Conservation (phyloP, 1,140 invertebrate species). For the Heliothis subflexa region DNA sequence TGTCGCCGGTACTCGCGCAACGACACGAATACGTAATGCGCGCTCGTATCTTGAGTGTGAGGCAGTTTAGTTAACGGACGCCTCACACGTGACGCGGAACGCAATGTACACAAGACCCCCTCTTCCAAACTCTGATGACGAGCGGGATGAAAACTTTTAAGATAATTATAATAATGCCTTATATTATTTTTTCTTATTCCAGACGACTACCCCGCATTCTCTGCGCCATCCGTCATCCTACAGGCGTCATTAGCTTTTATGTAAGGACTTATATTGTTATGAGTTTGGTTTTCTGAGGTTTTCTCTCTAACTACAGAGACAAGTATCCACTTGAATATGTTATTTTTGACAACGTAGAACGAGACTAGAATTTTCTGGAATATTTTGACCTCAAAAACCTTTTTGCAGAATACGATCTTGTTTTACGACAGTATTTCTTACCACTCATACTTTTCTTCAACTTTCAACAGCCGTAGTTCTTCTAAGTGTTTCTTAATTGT, state of each 20-base stretch:
- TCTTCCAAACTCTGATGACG: constrained; percentile 31
- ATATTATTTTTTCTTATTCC: constrained; percentile 17
- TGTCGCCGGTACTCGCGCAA: constrained; percentile 32
- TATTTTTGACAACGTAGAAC: constrained; percentile 21
- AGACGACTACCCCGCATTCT: constrained; percentile 3
- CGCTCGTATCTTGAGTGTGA: constrained; percentile 40
- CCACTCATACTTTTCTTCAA: constrained; percentile 41
- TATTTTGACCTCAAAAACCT: constrained; percentile 22
- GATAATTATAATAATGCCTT: constrained; percentile 37
- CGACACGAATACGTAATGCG: constrained; percentile 47
- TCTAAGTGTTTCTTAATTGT: constrained; percentile 52
- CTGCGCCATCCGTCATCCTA: constrained; percentile 24
- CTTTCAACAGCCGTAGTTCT: constrained; percentile 46
- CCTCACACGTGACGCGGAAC: constrained; percentile 46
- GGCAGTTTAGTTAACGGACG: constrained; percentile 47
- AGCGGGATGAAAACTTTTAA: constrained; percentile 24
- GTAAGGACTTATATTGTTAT: constrained; percentile 27
- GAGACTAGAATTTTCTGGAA: constrained; percentile 27
- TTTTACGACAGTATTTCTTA: constrained; percentile 44
- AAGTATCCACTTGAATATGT: constrained; percentile 21
- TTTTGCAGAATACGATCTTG: constrained; percentile 16
- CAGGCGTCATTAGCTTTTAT: constrained; percentile 42
- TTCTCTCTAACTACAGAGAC: constrained; percentile 12
- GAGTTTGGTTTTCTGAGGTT: constrained; percentile 21
- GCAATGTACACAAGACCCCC: constrained; percentile 33